Evolutionary conservation across 2,888 invertebrate genomes (phyloP), one percentile per base, ranked within the genome.

Genomic region (Tenthredo amoena): DNA sequence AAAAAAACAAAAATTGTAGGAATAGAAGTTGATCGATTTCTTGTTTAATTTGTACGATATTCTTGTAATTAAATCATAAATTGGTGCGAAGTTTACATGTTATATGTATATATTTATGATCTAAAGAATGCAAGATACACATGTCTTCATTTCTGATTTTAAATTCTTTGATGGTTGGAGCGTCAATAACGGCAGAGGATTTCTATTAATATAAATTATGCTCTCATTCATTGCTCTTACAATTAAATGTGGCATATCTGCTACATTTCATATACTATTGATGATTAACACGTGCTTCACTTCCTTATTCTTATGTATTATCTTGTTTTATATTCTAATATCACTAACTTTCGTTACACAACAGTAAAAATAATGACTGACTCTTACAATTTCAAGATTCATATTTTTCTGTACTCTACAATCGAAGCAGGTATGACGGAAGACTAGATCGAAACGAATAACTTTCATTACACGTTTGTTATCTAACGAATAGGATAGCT

Each of bases 91-190:
- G 83, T 83, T 82, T 26, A 43, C 43, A 83, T 83, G 34, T 83
- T 68, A 83, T 68, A 83, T 83, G 83, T 83, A 83, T 83, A 83
- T 83, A 83, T 68, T 83, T 83, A 83, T 47, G 83, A 43, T 83
- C 62, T 83, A 31, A 68, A 68, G 34, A 68, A 43, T 83, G 15
- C 58, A 62, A 79, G 58, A 15, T 68, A 82, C 47, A 5, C 47
- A 50, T n/a, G 47, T 43, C 43, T 68, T 68, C 18, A 21, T n/a
- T 65, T 68, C 31, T 68, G n/a, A 68, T 26, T 43, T 26, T 71
- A 68, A 68, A 83, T 68, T 83, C 37, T 68, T 6, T n/a, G 34
- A 43, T 50, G 34, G 31, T 68, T 68, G n/a, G 7, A 68, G 31
- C 21, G 68, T 68, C 31, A 68, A 83, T 40, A 83, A 40, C 62